Percentiles rank a stretch among this genome's conserved stretches.
Evolutionary conservation across 2,888 invertebrate species (phyloP).

Genomic region (Hyles lineata): DNA sequence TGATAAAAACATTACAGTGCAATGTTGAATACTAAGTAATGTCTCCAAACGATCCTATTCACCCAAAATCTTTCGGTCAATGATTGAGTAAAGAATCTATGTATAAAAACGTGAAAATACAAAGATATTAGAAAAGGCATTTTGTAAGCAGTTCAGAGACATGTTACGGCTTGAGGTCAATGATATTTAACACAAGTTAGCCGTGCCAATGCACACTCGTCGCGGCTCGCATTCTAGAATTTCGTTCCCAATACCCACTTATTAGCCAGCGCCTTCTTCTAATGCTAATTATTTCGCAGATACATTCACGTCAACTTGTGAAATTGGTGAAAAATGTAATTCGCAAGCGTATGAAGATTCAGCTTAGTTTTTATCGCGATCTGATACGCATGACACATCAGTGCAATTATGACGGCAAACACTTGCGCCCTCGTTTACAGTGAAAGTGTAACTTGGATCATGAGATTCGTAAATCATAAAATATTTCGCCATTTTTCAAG

Average conservation of each 20-base stretch:
- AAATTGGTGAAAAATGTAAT: conserved; percentile 1
- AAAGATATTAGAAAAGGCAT: conserved; percentile 16
- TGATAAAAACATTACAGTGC: no score
- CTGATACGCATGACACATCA: conserved; percentile 37
- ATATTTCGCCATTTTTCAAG: conserved; percentile 54
- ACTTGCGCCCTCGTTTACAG: conserved; percentile 51
- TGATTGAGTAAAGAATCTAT: not conserved
- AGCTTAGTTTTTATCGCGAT: conserved; percentile 7
- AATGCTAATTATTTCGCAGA: conserved; percentile 11
- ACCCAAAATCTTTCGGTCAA: not conserved
- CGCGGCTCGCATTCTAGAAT: conserved; percentile 58
- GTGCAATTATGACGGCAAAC: conserved; percentile 46
- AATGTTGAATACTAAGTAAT: not conserved
- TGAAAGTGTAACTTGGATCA: conserved; percentile 63
- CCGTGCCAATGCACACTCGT: conserved; percentile 53
- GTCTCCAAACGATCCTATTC: not conserved
- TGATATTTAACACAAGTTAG: conserved; percentile 59
- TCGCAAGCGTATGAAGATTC: conserved; percentile 11
- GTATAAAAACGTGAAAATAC: not conserved
- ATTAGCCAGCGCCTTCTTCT: conserved; percentile 20
- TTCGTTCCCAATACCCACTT: conserved; percentile 64
- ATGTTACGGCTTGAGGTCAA: conserved; percentile 61
- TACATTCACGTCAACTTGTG: not conserved
- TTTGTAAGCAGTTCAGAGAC: conserved; percentile 15
- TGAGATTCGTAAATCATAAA: conserved; percentile 53